Evolutionary conservation across 2,888 invertebrate species (phyloP).

Genomic region (Sipha maydis): DNA sequence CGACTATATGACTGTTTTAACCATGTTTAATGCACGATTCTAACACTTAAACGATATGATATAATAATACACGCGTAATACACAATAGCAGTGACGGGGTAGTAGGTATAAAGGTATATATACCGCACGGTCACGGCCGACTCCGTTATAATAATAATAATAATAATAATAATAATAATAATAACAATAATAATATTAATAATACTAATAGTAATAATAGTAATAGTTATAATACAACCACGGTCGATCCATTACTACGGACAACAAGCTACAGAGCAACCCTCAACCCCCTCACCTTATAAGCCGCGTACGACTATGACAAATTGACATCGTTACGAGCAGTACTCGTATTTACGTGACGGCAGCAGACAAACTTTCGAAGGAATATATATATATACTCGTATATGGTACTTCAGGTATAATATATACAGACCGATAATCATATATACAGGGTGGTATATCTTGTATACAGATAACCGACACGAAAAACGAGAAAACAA

Average conservation of each 20-base stretch:
- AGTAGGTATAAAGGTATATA: not conserved
- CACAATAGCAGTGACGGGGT: not conserved
- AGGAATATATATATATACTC: not conserved
- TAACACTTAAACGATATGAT: not conserved
- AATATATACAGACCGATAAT: too few relatives aligned
- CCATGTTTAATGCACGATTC: not conserved
- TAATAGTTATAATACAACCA: not conserved
- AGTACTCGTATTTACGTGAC: slow-evolving; percentile 13
- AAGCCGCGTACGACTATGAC: slow-evolving; percentile 4
- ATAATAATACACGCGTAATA: not conserved
- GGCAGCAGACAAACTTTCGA: slow-evolving; percentile 2
- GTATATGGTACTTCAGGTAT: too few relatives aligned
- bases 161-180: not conserved
- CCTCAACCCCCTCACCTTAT: not conserved
- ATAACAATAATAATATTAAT: not conserved
- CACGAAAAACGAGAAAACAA: too few relatives aligned
- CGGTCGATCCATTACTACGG: not conserved
- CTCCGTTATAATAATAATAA: not conserved
- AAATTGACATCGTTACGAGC: slow-evolving; percentile 41
- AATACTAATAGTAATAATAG: not conserved
- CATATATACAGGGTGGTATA: too few relatives aligned
- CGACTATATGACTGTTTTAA: not conserved
- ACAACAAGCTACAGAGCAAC: not conserved
- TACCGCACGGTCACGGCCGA: not conserved
- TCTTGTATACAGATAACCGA: too few relatives aligned